Evolutionary conservation across 1,140 invertebrate genomes (phyloP), one percentile per base, ranked within the genome.

Genomic region (Mesaphorura yosii): DNA sequence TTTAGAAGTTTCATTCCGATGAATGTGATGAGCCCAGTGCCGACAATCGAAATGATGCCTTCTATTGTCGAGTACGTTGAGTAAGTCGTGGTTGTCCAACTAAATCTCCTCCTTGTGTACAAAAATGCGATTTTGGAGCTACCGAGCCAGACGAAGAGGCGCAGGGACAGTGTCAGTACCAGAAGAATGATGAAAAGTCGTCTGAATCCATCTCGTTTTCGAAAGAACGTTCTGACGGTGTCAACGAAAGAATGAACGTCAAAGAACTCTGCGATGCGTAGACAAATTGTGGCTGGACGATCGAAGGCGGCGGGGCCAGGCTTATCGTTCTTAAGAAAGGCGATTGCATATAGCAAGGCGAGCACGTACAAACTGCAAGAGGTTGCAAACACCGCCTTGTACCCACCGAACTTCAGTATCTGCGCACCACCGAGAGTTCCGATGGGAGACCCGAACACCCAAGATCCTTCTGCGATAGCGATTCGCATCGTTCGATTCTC

Each of bases 41-140:
- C 51, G n/a, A n/a, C n/a, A n/a, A n/a, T n/a, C n/a, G n/a, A n/a
- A n/a, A n/a, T n/a, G n/a, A n/a, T n/a, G 3, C 22, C 27, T 2
- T 40, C 46, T 37, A 31, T 22, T 17, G 26, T 28, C 6, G n/a
- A n/a, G 27, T 26, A 56, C 2, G 39, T 15, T 12, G 54, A 51
- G 26, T 51, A 56, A 2, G 45, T 31, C 3, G 14, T 19, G 4
- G 40, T 7, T 26, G 38, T 31, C 54, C 54, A 56, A 6, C 41
- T 20, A 51, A 56, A 51, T 22, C 38, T 51, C 28, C 48, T 56
- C 37, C 54, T 51, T 19, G 49, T 47, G 37, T 46, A 56, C 3
- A 56, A n/a, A 25, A 38, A 55, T 12, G 28, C 25, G 14, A 40
- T 40, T 5, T 12, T 49, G 3, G 41, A 6, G 7, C 17, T 39